These are phyloP conservation scores for Ernsta delagoae DNA, from an alignment of 2,888 invertebrate species.

Conservation along the genomic window DNA sequence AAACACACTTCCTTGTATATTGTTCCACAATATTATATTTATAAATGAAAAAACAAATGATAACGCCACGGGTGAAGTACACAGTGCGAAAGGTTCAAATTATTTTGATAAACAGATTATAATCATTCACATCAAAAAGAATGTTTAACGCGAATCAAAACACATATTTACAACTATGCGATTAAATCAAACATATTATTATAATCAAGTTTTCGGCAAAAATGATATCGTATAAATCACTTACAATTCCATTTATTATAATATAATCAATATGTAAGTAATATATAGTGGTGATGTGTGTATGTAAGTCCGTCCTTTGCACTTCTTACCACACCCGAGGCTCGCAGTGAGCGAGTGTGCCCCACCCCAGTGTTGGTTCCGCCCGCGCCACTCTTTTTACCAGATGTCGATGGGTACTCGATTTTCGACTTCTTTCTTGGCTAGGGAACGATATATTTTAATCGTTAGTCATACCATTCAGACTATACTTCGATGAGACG, in stretches of 20 bases:
- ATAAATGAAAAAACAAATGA: neutral
- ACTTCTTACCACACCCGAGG: constrained; percentile 35
- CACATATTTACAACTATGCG: neutral
- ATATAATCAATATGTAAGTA: neutral
- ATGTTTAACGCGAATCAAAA: neutral
- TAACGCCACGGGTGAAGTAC: constrained; percentile 32
- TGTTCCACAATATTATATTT: neutral
- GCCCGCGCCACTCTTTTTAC: constrained; percentile 59
- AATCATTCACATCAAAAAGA: neutral
- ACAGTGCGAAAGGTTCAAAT: constrained; percentile 26
- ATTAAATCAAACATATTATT: neutral
- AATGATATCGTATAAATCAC: neutral
- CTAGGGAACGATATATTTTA: constrained; percentile 61
- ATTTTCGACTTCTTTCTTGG: constrained; percentile 76
- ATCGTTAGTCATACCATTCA: constrained; percentile 38
- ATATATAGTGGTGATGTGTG: constrained; percentile 6
- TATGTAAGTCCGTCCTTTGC: constrained; percentile 27
- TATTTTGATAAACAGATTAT: neutral
- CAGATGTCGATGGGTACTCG: constrained; percentile 56
- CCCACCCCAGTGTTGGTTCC: constrained; percentile 75
- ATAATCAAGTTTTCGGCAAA: neutral
- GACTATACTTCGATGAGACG: neutral
- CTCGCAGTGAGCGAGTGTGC: constrained; percentile 45
- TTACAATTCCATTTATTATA: neutral
- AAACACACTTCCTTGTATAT: neutral